phyloP scores from a whole-genome alignment of 2,797 vertebrate species.

The Periparus ater region DNA sequence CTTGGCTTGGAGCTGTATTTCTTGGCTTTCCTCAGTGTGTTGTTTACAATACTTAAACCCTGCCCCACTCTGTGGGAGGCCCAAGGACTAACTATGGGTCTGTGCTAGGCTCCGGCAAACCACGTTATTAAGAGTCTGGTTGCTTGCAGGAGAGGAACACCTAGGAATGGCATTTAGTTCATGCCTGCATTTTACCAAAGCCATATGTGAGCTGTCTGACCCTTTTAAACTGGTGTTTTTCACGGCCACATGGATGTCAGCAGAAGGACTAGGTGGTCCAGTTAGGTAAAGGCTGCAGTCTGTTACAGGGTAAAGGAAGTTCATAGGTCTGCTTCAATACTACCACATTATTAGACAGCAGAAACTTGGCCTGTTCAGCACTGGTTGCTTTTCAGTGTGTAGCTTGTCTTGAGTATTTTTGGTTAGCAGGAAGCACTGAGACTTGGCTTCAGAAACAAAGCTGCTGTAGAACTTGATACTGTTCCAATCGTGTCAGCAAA shows the following conservation, averaged over 20 bases:
- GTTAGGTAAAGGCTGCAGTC: neutral
- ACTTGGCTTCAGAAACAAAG: constrained; percentile 34
- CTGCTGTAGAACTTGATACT: constrained; percentile 22
- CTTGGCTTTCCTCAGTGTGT: constrained; percentile 22
- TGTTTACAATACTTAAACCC: constrained; percentile 43
- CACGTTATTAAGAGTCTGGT: constrained; percentile 17
- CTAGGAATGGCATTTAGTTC: constrained; percentile 24
- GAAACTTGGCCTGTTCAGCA: neutral
- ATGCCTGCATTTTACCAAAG: constrained; percentile 26
- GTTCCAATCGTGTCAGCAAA: constrained; percentile 37
- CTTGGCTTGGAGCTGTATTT: constrained; percentile 35
- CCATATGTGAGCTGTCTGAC: constrained; percentile 1
- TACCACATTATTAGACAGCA: constrained; percentile 45
- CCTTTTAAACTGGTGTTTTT: neutral
- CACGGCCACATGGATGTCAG: neutral
- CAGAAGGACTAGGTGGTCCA: constrained; percentile 47
- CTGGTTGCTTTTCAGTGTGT: neutral
- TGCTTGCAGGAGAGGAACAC: constrained; percentile 38
- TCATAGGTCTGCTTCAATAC: neutral
- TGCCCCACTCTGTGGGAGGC: constrained; percentile 49
- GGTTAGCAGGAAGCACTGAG: neutral
- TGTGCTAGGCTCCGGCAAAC: constrained; percentile 9
- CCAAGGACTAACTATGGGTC: constrained; percentile 10
- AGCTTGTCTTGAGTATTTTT: constrained; percentile 29
- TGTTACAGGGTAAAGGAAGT: neutral